These are phyloP conservation scores for Chamaea fasciata DNA, from an alignment of 2,113 vertebrate genomes.

Conservation along the genomic window DNA sequence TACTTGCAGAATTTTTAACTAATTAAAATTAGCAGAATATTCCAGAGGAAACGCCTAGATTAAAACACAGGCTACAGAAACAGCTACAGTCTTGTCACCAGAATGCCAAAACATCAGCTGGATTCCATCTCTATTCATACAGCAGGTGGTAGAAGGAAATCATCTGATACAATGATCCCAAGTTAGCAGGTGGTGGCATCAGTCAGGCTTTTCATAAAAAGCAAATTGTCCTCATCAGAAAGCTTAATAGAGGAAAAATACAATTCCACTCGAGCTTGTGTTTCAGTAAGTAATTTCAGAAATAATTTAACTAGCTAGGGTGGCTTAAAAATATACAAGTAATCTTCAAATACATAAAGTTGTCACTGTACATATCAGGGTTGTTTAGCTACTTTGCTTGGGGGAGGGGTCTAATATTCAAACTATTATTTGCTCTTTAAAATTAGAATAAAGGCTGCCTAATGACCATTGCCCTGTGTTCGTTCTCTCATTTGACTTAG, in stretches of 20 bases:
- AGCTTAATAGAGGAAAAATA: background rate
- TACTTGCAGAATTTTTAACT: background rate
- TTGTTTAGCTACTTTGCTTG: background rate
- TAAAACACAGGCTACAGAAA: background rate
- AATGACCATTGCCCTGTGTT: background rate
- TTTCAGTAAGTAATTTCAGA: background rate
- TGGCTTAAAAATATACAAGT: background rate
- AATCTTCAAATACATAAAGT: background rate
- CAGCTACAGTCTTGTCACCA: background rate
- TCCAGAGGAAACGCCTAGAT: background rate
- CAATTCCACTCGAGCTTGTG: background rate
- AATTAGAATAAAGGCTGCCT: background rate
- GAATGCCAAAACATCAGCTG: background rate
- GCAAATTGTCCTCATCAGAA: background rate
- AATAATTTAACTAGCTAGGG: background rate
- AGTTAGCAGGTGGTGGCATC: constrained; percentile 23
- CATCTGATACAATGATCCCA: background rate
- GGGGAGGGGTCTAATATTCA: background rate
- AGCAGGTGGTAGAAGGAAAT: constrained; percentile 39
- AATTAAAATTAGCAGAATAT: background rate
- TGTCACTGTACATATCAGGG: background rate
- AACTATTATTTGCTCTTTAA: background rate
- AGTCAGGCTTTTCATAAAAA: constrained; percentile 19
- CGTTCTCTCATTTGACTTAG: background rate
- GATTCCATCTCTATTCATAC: background rate